phyloP scores from a whole-genome alignment of 2,888 invertebrate species.

The Neoitamus cyanurus region DNA sequence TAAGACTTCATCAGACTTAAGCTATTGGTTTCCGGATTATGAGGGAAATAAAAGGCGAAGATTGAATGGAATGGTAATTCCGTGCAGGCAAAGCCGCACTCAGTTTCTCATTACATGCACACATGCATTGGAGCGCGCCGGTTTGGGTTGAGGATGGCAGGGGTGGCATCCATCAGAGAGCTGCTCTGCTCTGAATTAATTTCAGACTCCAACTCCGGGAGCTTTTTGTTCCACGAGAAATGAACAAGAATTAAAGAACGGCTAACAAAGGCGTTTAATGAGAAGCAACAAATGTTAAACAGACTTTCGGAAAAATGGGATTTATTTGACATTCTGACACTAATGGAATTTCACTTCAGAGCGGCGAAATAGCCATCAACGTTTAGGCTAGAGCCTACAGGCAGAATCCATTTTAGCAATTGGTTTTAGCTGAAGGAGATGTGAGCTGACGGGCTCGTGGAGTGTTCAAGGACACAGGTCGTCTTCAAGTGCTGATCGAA shows the following conservation, averaged over 20 bases:
- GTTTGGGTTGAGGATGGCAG: background rate
- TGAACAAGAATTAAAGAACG: background rate
- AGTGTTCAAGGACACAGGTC: background rate
- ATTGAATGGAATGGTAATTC: background rate
- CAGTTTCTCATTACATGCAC: background rate
- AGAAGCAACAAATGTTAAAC: background rate
- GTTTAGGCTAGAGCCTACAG: background rate
- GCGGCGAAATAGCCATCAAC: background rate
- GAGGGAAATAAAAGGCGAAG: background rate
- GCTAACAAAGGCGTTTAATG: background rate
- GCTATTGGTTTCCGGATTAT: constrained; percentile 5
- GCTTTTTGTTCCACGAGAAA: background rate
- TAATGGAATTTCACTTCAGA: background rate
- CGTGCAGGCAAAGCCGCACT: background rate
- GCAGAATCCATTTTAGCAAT: background rate
- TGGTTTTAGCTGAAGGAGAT: background rate
- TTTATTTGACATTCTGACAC: background rate
- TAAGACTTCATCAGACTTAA: background rate
- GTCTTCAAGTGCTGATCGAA: background rate
- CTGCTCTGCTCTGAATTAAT: background rate
- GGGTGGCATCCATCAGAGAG: background rate
- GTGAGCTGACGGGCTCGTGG: background rate
- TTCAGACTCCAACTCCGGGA: background rate
- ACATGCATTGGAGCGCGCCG: no score
- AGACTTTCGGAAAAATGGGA: background rate